Conservation (phyloP, 2,113 vertebrate genomes). For the Blennius ocellaris region DNA sequence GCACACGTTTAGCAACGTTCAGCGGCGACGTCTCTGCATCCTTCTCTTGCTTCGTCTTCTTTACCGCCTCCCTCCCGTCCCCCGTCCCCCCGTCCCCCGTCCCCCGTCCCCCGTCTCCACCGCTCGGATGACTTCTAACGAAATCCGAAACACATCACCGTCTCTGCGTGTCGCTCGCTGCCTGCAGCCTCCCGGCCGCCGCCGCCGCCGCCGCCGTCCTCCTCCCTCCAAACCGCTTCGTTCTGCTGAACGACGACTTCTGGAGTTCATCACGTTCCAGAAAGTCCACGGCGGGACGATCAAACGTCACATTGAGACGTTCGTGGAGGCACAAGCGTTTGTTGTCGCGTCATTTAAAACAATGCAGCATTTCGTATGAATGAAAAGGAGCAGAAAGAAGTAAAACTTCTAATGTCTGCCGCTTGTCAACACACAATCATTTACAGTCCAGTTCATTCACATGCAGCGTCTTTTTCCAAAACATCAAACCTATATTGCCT, state of each 20-base stretch:
- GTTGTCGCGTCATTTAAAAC: too few relatives aligned
- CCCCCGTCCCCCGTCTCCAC: background rate
- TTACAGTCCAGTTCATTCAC: too few relatives aligned
- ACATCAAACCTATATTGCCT: too few relatives aligned
- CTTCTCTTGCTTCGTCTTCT: constrained; percentile 17
- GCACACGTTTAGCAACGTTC: constrained; percentile 36
- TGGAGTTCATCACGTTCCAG: constrained; percentile 3
- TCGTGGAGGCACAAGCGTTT: background rate
- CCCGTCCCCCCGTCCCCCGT: too few relatives aligned
- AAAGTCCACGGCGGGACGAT: constrained; percentile 1
- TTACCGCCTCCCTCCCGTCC: background rate
- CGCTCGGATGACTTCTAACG: constrained; percentile 1
- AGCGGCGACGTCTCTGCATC: constrained; percentile 34
- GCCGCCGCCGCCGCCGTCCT: background rate
- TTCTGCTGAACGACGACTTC: background rate
- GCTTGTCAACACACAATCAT: too few relatives aligned
- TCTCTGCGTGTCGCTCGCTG: background rate
- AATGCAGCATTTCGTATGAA: too few relatives aligned
- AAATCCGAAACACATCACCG: constrained; percentile 14
- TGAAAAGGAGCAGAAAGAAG: too few relatives aligned
- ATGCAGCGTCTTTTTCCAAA: too few relatives aligned
- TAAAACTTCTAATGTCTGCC: too few relatives aligned
- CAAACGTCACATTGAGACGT: background rate
- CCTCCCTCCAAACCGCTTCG: background rate
- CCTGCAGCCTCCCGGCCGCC: background rate